A percentile compares a stretch with the other conserved stretches of the same genome.
Conservation (phyloP, 2,888 invertebrate genomes). For the Caenorhabditis sinica region DNA sequence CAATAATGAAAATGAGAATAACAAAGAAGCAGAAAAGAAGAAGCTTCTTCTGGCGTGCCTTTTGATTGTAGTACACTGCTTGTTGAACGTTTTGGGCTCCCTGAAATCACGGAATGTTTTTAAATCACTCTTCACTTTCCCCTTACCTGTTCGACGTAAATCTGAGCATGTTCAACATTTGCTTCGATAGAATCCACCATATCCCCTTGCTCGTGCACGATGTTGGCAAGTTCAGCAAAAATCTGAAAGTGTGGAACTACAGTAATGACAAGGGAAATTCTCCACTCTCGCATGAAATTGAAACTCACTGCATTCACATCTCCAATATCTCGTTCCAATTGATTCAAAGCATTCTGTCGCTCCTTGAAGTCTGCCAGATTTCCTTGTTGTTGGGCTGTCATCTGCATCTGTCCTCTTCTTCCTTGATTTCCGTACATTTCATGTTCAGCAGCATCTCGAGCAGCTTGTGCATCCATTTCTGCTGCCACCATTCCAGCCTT, state of each 20-base stretch:
- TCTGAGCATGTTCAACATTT: constrained; percentile 81
- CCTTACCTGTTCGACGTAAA: constrained; percentile 76
- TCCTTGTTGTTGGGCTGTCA: constrained; percentile 76
- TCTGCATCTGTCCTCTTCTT: constrained; percentile 65
- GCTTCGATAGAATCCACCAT: constrained; percentile 83
- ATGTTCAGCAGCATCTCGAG: constrained; percentile 18
- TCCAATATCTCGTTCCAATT: constrained; percentile 81
- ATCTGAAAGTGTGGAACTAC: constrained; percentile 70
- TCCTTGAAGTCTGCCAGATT: constrained; percentile 80
- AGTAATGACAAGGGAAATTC: too few relatives aligned
- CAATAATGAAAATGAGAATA: constrained; percentile 76
- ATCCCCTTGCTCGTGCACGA: constrained; percentile 83
- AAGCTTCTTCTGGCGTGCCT: constrained; percentile 81
- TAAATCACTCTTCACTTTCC: too few relatives aligned
- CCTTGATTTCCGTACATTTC: constrained; percentile 24
- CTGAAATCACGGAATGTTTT: constrained; percentile 47
- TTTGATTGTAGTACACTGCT: constrained; percentile 81
- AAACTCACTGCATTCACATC: constrained; percentile 78
- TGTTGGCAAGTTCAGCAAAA: constrained; percentile 81
- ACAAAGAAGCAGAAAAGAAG: constrained; percentile 75
- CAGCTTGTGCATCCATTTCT: constrained; percentile 62
- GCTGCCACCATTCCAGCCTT: constrained; percentile 70
- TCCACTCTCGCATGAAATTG: too few relatives aligned
- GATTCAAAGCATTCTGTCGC: constrained; percentile 78
- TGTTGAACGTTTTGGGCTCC: constrained; percentile 80